Percentiles rank a stretch among this genome's conserved stretches.
Evolutionary conservation across 2,113 vertebrate species (phyloP).

Genomic region (Pseudorhombus dupliciocellatus): DNA sequence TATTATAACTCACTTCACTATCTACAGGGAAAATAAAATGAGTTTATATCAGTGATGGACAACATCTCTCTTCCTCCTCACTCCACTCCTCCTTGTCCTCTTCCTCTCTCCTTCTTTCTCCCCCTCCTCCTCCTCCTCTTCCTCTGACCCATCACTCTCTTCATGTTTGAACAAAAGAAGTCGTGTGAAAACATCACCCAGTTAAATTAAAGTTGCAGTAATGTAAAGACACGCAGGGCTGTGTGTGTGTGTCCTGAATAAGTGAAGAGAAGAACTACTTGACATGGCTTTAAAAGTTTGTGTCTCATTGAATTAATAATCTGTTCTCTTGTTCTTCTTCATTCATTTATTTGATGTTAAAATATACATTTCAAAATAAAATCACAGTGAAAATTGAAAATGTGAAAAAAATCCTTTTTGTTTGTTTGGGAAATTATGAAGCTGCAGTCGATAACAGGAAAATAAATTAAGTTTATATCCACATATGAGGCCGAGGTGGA

Average conservation of each 20-base stretch:
- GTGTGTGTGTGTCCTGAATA: constrained; percentile 18
- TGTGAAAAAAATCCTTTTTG: too few species aligned
- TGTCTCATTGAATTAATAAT: constrained; percentile 44
- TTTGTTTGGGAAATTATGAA: neutral
- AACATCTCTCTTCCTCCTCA: neutral
- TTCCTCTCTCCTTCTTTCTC: neutral
- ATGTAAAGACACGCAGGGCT: neutral
- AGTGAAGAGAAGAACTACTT: constrained; percentile 4
- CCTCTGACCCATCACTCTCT: neutral
- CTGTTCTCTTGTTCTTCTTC: neutral
- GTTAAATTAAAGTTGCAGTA: constrained; percentile 27
- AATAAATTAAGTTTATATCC: too few species aligned
- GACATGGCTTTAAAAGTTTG: neutral
- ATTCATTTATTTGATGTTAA: neutral
- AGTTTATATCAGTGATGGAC: neutral
- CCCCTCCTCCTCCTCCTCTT: neutral
- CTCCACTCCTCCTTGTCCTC: too few species aligned
- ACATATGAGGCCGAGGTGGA: neutral
- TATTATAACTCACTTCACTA: too few species aligned
- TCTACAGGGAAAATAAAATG: neutral
- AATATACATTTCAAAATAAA: too few species aligned
- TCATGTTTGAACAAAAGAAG: constrained; percentile 11
- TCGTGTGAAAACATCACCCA: constrained; percentile 4
- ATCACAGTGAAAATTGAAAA: too few species aligned
- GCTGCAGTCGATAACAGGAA: neutral